Base-by-base conservation (phyloP, 2,888 invertebrate species). In the Lordiphosa fenestrarum region DNA sequence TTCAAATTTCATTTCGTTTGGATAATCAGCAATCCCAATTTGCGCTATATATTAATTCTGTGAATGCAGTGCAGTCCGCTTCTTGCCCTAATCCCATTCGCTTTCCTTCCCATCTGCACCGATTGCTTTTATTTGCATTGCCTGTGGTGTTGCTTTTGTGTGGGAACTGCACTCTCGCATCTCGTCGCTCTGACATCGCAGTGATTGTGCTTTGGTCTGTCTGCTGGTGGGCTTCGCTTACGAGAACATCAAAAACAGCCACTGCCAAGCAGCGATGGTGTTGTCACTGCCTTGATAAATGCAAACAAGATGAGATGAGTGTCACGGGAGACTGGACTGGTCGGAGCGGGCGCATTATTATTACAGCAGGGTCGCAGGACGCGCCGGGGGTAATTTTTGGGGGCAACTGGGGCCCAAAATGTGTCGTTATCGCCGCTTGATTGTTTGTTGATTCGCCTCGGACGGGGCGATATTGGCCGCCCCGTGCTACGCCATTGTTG, bases 251-350 rank as follows among this genome's bases (percentile, higher is more conserved):
- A 30, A 49, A 38, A 35, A 23, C 15, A 50, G 48, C 46, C 23
- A 35, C 47, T 46, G 48, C 21, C 21, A 21, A 62, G 15, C 52
- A 38, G 46, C 52, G 40, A 42, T 52, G 35, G 21, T 73, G 65
- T 84, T 69, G 71, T 71, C 69, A 56, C 62, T 81, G 82, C 78
- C 74, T 84, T 74, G 84, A 84, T 74, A 68, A 81, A 67, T 62
- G 55, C 71, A 71, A 77, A 73, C 78, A 77, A 57, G 61, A 49
- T 56, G 69, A 49, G 60, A 52, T 36, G 53, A 25, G 37, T 40
- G 42, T 19, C 30, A 53, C 21, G 30, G 7, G 23, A 30, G 30
- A 7, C 30, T 7, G 30, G 30, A 30, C 7, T 9, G 30, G 7
- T 9, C 30, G 1, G 15, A 3, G 19, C 19, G 30, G 30, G 30